Conservation (phyloP, 1,140 invertebrate species). For the Watersipora subatra region DNA sequence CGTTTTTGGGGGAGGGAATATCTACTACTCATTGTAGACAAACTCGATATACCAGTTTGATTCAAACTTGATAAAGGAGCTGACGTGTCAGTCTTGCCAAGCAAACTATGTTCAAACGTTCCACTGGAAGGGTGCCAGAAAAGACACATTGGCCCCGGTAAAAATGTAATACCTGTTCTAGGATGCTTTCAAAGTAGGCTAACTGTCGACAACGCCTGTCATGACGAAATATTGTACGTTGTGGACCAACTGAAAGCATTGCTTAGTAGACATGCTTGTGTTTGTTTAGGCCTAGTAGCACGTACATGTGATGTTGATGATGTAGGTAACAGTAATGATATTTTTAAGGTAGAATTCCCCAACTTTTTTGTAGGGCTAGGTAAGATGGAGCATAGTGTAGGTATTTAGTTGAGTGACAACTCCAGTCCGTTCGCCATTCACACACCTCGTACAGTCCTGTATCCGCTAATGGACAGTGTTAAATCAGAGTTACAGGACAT, state of each 20-base stretch:
- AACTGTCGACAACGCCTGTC: not conserved
- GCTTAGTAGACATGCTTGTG: not conserved
- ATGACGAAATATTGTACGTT: not conserved
- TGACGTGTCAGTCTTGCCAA: too few relatives aligned
- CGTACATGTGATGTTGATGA: not conserved
- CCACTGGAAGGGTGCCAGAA: too few relatives aligned
- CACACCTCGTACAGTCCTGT: slow-evolving; percentile 21
- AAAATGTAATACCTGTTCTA: not conserved
- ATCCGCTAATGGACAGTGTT: slow-evolving; percentile 20
- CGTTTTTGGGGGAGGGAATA: too few relatives aligned
- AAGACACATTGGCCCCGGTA: not conserved
- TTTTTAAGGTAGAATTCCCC: too few relatives aligned
- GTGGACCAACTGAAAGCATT: not conserved
- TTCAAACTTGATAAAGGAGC: too few relatives aligned
- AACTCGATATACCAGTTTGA: too few relatives aligned
- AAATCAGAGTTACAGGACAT: slow-evolving; percentile 24
- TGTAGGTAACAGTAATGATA: not conserved
- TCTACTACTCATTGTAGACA: too few relatives aligned
- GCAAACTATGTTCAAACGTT: too few relatives aligned
- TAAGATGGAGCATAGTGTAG: not conserved
- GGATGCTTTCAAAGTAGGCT: not conserved
- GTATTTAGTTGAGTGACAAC: not conserved
- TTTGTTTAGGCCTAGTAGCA: not conserved
- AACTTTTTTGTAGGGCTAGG: not conserved
- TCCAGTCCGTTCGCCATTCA: slow-evolving; percentile 13